Percentiles rank a stretch among this genome's conserved stretches.
These are phyloP conservation scores for Pachyuromys duprasi DNA, from an alignment of 2,797 vertebrate genomes.

Conservation along the genomic window DNA sequence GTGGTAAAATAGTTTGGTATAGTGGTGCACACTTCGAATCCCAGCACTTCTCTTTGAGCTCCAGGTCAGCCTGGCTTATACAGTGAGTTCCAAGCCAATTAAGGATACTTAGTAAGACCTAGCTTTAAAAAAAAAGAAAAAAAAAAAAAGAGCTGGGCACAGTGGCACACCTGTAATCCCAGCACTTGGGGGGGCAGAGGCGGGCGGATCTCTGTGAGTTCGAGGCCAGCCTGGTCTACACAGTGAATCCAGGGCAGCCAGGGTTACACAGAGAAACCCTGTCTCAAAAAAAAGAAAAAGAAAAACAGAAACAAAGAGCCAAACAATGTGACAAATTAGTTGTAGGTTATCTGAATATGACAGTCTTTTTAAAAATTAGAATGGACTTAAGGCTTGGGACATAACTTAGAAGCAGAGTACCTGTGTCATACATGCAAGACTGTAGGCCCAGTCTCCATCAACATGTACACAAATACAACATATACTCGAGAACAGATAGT, in stretches of 20 bases:
- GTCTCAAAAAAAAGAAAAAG: background rate
- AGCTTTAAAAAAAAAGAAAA: background rate
- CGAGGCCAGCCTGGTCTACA: too few species aligned
- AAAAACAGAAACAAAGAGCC: background rate
- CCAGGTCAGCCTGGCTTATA: background rate
- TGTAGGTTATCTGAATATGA: background rate
- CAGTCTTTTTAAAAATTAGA: constrained; percentile 41
- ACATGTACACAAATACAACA: background rate
- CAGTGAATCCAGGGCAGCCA: too few species aligned
- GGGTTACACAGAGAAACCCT: too few species aligned
- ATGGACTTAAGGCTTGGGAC: background rate
- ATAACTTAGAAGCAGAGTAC: background rate
- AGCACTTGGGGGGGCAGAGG: too few species aligned
- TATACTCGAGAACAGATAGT: background rate
- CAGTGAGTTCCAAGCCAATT: background rate
- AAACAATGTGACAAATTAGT: background rate
- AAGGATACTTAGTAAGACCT: background rate
- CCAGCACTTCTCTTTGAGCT: background rate
- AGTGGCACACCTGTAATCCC: too few species aligned
- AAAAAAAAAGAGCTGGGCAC: background rate
- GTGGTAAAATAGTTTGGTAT: background rate
- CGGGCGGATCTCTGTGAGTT: too few species aligned
- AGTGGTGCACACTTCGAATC: background rate
- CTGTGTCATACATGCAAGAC: background rate
- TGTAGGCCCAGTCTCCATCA: background rate